These are phyloP conservation scores for Pseudomyrmex flavicornis DNA, from an alignment of 1,140 invertebrate genomes.

Conservation along the genomic window DNA sequence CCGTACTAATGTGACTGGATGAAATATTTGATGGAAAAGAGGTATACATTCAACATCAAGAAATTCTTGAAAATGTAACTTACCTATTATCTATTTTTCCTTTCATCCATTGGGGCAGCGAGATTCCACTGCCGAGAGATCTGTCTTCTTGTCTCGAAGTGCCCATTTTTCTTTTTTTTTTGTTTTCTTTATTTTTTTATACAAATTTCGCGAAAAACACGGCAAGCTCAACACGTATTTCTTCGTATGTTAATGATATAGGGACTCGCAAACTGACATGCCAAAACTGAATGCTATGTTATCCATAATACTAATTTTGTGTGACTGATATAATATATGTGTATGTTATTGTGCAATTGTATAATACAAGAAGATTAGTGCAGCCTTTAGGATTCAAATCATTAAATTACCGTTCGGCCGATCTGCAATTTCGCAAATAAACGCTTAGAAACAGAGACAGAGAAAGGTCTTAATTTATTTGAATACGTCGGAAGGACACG, in stretches of 20 bases:
- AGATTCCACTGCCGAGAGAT: constrained; percentile 85
- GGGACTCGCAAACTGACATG: constrained; percentile 31
- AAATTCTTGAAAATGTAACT: constrained; percentile 6
- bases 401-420: constrained; percentile 69
- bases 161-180: constrained; percentile 75
- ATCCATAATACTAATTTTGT: constrained; percentile 38
- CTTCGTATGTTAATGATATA: constrained; percentile 35
- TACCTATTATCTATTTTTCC: constrained; percentile 84
- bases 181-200: no score
- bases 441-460: not conserved
- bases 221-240: not conserved
- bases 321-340: not conserved
- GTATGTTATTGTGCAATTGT: constrained; percentile 40
- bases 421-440: constrained; percentile 67
- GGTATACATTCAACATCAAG: not conserved
- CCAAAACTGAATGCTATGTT: constrained; percentile 18
- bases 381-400: constrained; percentile 68
- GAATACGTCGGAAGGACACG: no score
- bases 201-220: no score
- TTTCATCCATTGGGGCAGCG: constrained; percentile 87
- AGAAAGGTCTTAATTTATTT: not conserved
- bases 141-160: constrained; percentile 84
- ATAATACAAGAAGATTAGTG: constrained; percentile 40
- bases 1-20: not conserved
- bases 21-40: not conserved